Evolutionary conservation across 2,797 vertebrate species (phyloP).

Genomic region (Helicolenus hilgendorfi): DNA sequence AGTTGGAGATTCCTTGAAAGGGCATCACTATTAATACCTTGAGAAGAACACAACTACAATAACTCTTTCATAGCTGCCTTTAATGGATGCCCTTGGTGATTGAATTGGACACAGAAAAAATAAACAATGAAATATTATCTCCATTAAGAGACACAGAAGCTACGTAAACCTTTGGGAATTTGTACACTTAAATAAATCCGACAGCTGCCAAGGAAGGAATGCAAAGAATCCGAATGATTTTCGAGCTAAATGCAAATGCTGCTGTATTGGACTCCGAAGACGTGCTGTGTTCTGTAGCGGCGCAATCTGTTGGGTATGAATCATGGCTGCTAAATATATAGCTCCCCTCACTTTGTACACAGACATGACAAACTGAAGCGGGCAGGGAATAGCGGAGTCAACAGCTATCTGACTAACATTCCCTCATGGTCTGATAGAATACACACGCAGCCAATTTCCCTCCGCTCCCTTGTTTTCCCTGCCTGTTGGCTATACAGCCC

Average conservation of each 20-base stretch:
- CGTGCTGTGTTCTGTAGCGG: constrained; percentile 19
- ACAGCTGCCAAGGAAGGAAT: not conserved
- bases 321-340: constrained; percentile 78
- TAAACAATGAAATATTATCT: not conserved
- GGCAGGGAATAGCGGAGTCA: constrained; percentile 65
- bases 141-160: not conserved
- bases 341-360: constrained; percentile 55
- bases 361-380: constrained; percentile 67
- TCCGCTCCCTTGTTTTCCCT: constrained; percentile 71
- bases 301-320: constrained; percentile 76
- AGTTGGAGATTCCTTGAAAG: not conserved
- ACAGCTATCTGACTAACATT: constrained; percentile 71
- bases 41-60: not conserved
- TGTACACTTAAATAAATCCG: not conserved
- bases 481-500: constrained; percentile 73
- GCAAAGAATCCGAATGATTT: not conserved
- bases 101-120: not conserved
- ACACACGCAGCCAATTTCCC: constrained; percentile 82
- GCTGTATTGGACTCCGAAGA: constrained; percentile 34
- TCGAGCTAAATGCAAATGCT: constrained; percentile 21
- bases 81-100: not conserved
- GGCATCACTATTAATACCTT: not conserved
- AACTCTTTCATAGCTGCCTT: not conserved
- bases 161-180: not conserved
- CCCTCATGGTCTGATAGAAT: constrained; percentile 65